Conservation (phyloP, 2,113 vertebrate genomes). For the Crypturellus undulatus region DNA sequence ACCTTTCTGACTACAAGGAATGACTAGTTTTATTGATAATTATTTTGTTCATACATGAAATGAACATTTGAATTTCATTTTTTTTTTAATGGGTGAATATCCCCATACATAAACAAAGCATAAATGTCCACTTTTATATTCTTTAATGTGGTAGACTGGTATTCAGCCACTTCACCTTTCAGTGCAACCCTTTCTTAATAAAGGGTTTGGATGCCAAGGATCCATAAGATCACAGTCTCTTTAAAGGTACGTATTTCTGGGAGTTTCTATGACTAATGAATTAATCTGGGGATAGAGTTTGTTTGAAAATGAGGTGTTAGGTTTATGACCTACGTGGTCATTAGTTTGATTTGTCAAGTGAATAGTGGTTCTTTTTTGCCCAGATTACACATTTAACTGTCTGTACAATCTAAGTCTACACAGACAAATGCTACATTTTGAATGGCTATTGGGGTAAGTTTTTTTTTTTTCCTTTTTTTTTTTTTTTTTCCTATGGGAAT, state of each 20-base stretch:
- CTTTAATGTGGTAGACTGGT: background rate
- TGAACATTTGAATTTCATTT: background rate
- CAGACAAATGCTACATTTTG: slow-evolving; percentile 25
- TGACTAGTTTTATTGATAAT: background rate
- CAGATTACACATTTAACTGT: slow-evolving; percentile 35
- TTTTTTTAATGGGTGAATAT: background rate
- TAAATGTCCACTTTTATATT: background rate
- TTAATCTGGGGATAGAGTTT: background rate
- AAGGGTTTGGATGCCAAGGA: background rate
- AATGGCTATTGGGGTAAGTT: slow-evolving; percentile 9
- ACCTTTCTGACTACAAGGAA: background rate
- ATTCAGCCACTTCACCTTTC: background rate
- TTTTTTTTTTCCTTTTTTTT: background rate
- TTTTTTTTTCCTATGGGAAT: no score
- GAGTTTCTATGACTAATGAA: background rate
- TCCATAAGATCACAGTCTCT: background rate
- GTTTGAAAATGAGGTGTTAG: background rate
- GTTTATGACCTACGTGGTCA: background rate
- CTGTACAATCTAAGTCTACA: background rate
- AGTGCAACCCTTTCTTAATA: background rate
- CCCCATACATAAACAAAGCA: background rate
- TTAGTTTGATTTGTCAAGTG: background rate
- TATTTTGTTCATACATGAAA: background rate
- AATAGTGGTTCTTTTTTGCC: slow-evolving; percentile 38
- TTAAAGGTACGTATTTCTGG: background rate